Conservation (phyloP, 1,140 invertebrate genomes). For the Rhizoglyphus robini region DNA sequence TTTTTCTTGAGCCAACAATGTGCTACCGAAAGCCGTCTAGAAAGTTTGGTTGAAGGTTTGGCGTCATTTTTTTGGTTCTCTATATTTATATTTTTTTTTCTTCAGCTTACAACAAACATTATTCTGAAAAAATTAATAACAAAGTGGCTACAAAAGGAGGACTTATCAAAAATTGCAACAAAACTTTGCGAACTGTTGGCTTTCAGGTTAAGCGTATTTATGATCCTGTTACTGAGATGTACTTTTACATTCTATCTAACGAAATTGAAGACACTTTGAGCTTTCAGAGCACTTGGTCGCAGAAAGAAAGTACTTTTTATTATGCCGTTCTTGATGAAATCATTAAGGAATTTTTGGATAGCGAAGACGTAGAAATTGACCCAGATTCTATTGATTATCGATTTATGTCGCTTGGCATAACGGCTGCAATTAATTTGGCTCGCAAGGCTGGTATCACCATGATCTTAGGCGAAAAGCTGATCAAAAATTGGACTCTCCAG, state of each 20-base stretch:
- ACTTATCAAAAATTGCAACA: not conserved
- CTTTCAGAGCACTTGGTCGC: not conserved
- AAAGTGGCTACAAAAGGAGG: not conserved
- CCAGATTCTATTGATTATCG: not conserved
- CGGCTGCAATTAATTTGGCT: not conserved
- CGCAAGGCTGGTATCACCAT: not conserved
- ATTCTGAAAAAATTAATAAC: not conserved
- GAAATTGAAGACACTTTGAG: not conserved
- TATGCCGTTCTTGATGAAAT: not conserved
- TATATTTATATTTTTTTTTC: not conserved
- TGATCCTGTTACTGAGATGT: not conserved
- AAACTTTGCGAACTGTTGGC: not conserved
- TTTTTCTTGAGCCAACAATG: slow-evolving; percentile 4
- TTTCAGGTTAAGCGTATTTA: not conserved
- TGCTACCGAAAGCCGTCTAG: not conserved
- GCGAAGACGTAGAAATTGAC: not conserved
- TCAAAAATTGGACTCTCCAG: not conserved
- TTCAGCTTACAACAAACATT: not conserved
- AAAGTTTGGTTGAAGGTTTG: not conserved
- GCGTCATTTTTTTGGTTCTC: not conserved
- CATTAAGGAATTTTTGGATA: not conserved
- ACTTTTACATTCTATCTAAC: not conserved
- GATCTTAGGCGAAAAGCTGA: not conserved
- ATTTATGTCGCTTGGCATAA: not conserved
- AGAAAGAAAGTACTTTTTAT: not conserved